A percentile compares a stretch with the other conserved stretches of the same genome.
phyloP scores from a whole-genome alignment of 2,797 vertebrate species.

The Acanthurus lineatus region DNA sequence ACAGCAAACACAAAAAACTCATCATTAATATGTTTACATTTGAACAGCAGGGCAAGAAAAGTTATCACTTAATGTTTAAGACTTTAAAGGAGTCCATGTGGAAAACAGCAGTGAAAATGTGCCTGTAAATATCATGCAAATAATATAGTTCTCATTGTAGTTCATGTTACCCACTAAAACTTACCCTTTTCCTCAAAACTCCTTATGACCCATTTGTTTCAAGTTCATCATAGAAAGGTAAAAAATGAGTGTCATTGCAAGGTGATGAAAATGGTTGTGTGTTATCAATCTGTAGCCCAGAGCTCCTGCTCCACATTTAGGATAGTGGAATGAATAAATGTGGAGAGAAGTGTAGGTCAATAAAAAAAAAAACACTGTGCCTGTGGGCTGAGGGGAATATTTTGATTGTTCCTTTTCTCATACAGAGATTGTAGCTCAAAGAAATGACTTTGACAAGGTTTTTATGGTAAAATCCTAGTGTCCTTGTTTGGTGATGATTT shows the following conservation, averaged over 20 bases:
- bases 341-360: slow-evolving; percentile 73
- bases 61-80: not conserved
- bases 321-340: slow-evolving; percentile 65
- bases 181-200: not conserved
- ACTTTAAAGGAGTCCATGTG: not conserved
- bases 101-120: not conserved
- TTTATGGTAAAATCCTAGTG: slow-evolving; percentile 23
- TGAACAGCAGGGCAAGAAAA: not conserved
- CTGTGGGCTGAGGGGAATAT: slow-evolving; percentile 58
- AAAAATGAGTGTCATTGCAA: slow-evolving; percentile 51
- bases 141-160: not conserved
- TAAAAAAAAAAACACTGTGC: slow-evolving; percentile 59
- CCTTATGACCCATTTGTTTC: slow-evolving; percentile 43
- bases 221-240: slow-evolving; percentile 52
- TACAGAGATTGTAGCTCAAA: slow-evolving; percentile 41
- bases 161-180: not conserved
- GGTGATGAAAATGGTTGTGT: slow-evolving; percentile 59
- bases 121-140: not conserved
- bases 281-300: slow-evolving; percentile 60
- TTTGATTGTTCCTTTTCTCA: slow-evolving; percentile 62
- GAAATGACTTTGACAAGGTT: slow-evolving; percentile 23
- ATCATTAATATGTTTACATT: not conserved
- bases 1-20: not conserved
- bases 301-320: slow-evolving; percentile 67
- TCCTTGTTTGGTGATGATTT: slow-evolving; percentile 21